Evolutionary conservation across 2,888 invertebrate genomes (phyloP).

Genomic region (Sarcophaga carnaria): DNA sequence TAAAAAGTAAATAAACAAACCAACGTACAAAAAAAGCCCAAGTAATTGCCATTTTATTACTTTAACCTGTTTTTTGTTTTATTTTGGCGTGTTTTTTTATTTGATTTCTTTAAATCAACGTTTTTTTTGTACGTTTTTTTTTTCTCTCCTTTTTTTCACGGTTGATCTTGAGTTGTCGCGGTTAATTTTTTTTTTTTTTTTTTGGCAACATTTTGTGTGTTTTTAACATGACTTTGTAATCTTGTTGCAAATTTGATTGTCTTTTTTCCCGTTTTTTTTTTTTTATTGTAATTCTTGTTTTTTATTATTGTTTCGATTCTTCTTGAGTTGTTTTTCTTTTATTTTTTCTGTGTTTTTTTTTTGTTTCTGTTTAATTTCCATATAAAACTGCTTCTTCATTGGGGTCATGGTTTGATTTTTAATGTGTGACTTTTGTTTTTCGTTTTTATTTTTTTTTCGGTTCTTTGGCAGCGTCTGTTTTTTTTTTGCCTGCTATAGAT

Average conservation of each 20-base stretch:
- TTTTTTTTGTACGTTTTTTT: slow-evolving; percentile 30
- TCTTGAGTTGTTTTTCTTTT: background rate
- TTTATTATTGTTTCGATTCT: background rate
- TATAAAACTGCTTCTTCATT: slow-evolving; percentile 59
- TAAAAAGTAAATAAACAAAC: background rate
- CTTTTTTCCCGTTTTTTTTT: background rate
- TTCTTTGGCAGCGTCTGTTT: background rate
- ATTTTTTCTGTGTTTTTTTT: background rate
- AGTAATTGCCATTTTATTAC: slow-evolving; percentile 66
- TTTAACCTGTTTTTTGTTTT: slow-evolving; percentile 58
- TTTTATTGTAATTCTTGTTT: too few relatives aligned
- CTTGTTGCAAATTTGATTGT: slow-evolving; percentile 39
- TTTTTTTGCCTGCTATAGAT: too few relatives aligned
- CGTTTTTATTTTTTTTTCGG: background rate
- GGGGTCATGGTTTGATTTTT: slow-evolving; percentile 64
- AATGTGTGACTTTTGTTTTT: background rate
- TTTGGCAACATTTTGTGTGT: background rate
- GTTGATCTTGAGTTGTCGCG: background rate
- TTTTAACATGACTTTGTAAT: slow-evolving; percentile 33
- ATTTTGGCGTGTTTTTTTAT: slow-evolving; percentile 16
- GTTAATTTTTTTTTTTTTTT: background rate
- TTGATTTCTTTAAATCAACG: slow-evolving; percentile 15
- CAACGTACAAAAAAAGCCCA: background rate
- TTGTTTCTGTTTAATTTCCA: slow-evolving; percentile 41
- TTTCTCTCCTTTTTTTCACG: slow-evolving; percentile 20